These are phyloP conservation scores for Irena cyanogastra DNA, from an alignment of 2,113 vertebrate genomes.

Conservation along the genomic window DNA sequence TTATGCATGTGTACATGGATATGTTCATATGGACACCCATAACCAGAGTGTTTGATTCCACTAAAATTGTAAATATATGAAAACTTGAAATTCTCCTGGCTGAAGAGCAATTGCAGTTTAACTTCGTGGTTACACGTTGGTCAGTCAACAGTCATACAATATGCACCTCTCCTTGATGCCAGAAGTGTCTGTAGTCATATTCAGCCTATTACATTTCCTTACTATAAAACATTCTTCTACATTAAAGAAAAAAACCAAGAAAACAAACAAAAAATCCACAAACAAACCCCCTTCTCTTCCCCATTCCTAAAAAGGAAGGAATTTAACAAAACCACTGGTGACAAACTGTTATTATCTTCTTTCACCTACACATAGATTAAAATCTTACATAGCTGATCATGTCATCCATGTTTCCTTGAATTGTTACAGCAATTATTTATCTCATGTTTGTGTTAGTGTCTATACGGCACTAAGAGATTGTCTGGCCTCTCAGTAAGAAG, in stretches of 20 bases:
- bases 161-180: background rate
- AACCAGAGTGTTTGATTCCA: background rate
- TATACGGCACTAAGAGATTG: background rate
- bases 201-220: background rate
- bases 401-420: background rate
- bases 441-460: background rate
- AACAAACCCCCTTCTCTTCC: rapidly evolving
- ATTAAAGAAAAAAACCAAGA: background rate
- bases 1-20: background rate
- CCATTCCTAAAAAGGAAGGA: background rate
- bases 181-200: background rate
- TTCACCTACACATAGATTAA: background rate
- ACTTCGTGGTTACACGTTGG: background rate
- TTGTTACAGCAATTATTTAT: background rate
- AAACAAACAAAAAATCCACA: background rate
- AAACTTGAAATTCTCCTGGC: background rate
- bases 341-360: background rate
- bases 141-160: background rate
- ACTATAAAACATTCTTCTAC: background rate
- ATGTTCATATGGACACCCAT: background rate
- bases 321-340: background rate
- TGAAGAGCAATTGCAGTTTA: background rate
- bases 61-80: background rate
- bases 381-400: background rate
- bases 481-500: background rate